Evolutionary conservation across 2,888 invertebrate species (phyloP).

Genomic region (Dysmachus trigonus): DNA sequence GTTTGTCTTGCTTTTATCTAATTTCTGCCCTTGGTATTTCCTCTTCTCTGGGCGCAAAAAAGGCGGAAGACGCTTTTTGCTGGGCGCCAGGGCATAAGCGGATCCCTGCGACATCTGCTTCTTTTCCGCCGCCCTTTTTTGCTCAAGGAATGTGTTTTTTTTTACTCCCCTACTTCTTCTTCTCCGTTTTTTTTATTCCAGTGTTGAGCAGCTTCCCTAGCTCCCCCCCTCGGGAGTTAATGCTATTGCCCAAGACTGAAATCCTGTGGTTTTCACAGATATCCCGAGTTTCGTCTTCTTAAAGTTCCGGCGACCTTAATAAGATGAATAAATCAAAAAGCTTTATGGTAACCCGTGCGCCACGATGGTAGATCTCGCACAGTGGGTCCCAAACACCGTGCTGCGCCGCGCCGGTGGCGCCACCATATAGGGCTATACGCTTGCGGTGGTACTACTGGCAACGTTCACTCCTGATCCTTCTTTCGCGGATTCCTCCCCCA

Average conservation of each 20-base stretch:
- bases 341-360: neutral
- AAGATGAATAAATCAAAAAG: constrained; percentile 40
- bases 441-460: no score
- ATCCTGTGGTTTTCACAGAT: constrained; percentile 25
- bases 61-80: constrained; percentile 7
- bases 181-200: neutral
- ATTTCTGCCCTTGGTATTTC: constrained; percentile 42
- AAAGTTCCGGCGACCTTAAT: constrained; percentile 23
- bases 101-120: constrained; percentile 33
- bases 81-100: neutral
- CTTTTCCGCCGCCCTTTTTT: neutral
- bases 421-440: neutral
- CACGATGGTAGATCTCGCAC: neutral
- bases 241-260: constrained; percentile 7
- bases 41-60: constrained; percentile 3
- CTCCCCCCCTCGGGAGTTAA: neutral
- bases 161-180: neutral
- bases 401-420: neutral
- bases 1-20: constrained; percentile 47
- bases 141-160: neutral
- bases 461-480: neutral
- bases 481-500: neutral
- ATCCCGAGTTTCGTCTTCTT: constrained; percentile 18
- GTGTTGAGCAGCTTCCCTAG: neutral
- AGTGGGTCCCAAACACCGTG: neutral